Conservation (phyloP, 2,797 vertebrate species). For the Sebastes elongatus region DNA sequence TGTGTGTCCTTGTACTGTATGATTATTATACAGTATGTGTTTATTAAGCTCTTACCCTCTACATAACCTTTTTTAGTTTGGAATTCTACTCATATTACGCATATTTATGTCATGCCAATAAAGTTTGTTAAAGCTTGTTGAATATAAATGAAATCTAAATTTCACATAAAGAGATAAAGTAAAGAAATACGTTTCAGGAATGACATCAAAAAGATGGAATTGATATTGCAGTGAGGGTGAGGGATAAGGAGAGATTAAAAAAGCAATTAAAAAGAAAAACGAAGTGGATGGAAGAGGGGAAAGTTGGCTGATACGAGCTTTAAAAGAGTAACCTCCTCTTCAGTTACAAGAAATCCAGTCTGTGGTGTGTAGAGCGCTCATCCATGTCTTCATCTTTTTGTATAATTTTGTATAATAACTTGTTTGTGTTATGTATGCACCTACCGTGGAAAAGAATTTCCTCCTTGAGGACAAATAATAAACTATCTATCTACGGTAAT, state of each 20-base stretch:
- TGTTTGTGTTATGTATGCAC: neutral
- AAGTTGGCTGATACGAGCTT: neutral
- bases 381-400: neutral
- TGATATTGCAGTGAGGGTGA: neutral
- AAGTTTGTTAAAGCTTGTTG: neutral
- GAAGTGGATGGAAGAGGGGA: neutral
- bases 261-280: neutral
- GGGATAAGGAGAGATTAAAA: conserved; percentile 62
- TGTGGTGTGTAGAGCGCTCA: neutral
- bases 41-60: neutral
- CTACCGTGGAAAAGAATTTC: neutral
- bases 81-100: neutral
- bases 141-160: neutral
- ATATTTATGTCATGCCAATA: neutral
- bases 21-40: neutral
- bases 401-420: neutral
- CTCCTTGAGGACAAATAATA: neutral
- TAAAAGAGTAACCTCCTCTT: neutral
- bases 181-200: neutral
- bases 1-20: neutral
- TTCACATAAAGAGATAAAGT: neutral
- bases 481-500: neutral
- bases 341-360: neutral
- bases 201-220: neutral
- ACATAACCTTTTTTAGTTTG: neutral